Evolutionary conservation across 1,140 invertebrate genomes (phyloP), one percentile per base, ranked within the genome.

Genomic region (Drosophila funebris): DNA sequence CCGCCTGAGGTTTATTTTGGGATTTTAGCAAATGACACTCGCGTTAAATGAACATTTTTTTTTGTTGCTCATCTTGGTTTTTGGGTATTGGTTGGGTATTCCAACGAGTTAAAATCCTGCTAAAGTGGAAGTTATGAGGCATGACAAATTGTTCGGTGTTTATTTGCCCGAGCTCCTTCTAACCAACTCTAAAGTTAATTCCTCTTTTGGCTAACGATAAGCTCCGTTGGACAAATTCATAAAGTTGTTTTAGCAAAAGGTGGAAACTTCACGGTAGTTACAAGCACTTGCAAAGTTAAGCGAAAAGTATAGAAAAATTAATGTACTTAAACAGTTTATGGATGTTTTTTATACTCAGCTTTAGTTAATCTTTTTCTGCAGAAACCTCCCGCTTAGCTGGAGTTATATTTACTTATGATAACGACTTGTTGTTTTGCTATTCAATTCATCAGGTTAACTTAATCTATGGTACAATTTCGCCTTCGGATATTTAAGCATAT

Each of bases 11-110:
- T 70, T 87, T 66, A 78, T 85, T 85, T 52, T 76, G 56, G 61
- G 62, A 64, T 76, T 73, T 66, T 57, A 57, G 63, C 66, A 78
- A 85, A 80, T 87, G 83, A 87, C 82, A 87, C 71, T 78, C 50
- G 66, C 75, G 48, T 71, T 78, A 81, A 87, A 78, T 81, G 85
- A 77, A 66, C 63, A 50, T 63, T 62, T 22, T 50, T 53, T 63
- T 46, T 44, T 44, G 24, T 37, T 20, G 13, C 3, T 27, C 2
- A 4, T 20, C 52, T 44, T 50, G 29, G 22, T 31, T 36, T 11
- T 13, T 27, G 20, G 9, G 24, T 14, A 39, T 63, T 39, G 43
- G 70, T 44, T 61, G 72, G 53, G 56, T 87, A 87, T 74, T 56
- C 60, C 72, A 87, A 88, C 74, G 67, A 88, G 82, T 88, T 87